Evolutionary conservation across 2,888 invertebrate genomes (phyloP), one percentile per base, ranked within the genome.

Genomic region (Trisateles emortualis): DNA sequence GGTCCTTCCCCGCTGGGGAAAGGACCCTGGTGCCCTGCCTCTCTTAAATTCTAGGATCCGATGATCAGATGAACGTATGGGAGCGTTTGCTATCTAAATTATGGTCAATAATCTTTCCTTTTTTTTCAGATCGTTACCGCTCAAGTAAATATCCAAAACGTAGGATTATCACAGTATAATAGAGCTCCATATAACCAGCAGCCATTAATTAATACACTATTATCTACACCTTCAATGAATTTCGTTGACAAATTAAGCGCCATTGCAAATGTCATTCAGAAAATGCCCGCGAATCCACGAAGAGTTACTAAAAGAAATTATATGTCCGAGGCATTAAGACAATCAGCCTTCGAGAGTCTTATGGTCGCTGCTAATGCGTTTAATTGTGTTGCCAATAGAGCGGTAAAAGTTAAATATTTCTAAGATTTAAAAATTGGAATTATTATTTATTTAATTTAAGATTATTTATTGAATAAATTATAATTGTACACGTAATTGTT

Each of bases 321-420:
- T 11, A 61, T 81, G 54, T 77, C 81, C 0, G 81, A 84, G 17
- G 56, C 73, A 0, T 66, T 82, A 1, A 80, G 72, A 40, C 72
- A 80, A 29, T 72, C 79, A 0, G 83, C 83, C 0, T 52, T 83
- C 0, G 76, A 81, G 35, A 86, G 76, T 48, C 44, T 86, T 6
- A 56, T 75, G 42, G 55, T 65, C 0, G 82, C 83, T 0, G 69
- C 76, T 0, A 78, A 68, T 29, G 64, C 71, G 0, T 75, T 69
- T 42, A 69, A 69, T 9, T 54, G 46, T 10, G 43, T 53, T 1
- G 41, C 24, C 8, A 62, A 69, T 9, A 57, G 46, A n/a, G 43
- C 41, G 17, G 30, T 40, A 30, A 66, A 62, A 48, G 43, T 52
- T 36, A 54, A 44, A 13, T 67, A 43, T 35, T 6, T 35, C 13